Percentiles rank a stretch among this genome's conserved stretches.
phyloP scores from a whole-genome alignment of 2,797 vertebrate species.

The Trachurus trachurus region DNA sequence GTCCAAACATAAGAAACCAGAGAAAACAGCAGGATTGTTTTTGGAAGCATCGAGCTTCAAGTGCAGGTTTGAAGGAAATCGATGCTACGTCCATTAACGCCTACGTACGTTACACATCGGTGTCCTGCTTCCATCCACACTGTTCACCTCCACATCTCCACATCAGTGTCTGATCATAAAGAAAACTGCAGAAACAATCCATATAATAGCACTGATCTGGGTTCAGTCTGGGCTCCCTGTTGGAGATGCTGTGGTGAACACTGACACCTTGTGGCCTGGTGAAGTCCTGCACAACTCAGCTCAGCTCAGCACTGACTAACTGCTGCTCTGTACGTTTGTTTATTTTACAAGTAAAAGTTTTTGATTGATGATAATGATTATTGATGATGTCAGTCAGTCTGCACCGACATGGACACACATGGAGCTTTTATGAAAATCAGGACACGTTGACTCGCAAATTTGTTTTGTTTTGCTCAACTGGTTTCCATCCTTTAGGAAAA shows the following conservation, averaged over 20 bases:
- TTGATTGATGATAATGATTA: no score
- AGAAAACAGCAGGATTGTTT: background rate
- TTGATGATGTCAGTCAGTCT: background rate
- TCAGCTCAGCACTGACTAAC: background rate
- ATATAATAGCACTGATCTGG: no score
- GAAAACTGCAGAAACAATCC: no score
- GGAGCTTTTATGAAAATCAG: conserved; percentile 52
- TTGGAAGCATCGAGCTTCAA: background rate
- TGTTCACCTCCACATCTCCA: background rate
- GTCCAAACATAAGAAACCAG: background rate
- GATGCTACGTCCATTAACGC: conserved; percentile 11
- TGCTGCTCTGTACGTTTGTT: background rate
- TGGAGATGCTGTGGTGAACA: conserved; percentile 10
- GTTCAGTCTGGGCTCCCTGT: background rate
- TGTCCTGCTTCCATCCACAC: background rate
- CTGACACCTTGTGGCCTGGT: conserved; percentile 59
- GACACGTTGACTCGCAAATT: background rate
- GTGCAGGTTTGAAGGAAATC: background rate
- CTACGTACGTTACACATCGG: background rate
- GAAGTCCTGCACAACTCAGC: background rate
- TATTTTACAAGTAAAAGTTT: no score
- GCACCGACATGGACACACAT: background rate
- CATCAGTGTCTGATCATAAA: background rate
- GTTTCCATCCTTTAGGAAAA: conserved; percentile 49
- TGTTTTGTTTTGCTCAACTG: conserved; percentile 45